Evolutionary conservation across 1,140 invertebrate species (phyloP), one percentile per base, ranked within the genome.

Genomic region (Anoplophora glabripennis): DNA sequence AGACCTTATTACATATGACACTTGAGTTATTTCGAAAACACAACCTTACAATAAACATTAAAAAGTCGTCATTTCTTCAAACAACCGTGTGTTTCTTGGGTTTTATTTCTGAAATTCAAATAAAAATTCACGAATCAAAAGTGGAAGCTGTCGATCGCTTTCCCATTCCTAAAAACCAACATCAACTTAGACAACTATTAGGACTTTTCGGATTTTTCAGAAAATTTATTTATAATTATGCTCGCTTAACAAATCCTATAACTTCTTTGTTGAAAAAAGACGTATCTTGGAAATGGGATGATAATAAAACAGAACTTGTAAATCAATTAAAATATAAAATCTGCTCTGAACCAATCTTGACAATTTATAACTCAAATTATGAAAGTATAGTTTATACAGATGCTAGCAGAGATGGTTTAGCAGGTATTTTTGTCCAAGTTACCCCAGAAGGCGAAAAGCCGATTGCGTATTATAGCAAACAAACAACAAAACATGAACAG

Each of bases 131-230:
- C 21, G 21, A 28, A 28, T 28, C 21, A 28, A 28, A 28, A 28
- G 2, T n/a, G 64, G 12, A 62, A 68, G 40, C 53, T 80, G 7
- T n/a, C 65, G 10, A 15, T 68, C 45, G 66, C 71, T 2, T 46
- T 77, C 10, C 21, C 28, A 21, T 10, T 53, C 11, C 33, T 53
- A 21, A 9, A n/a, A 38, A 28, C 21, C 21, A 28, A 28, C 21
- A 28, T 28, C n/a, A n/a, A n/a, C n/a, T n/a, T n/a, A n/a, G n/a
- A n/a, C 21, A 28, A 28, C 21, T 28, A 28, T 28, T 2, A 28
- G 21, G 21, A 5, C 21, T 28, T 28, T 28, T 28, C 21, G 21
- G 21, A 28, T 28, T 28, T 28, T 28, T 28, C 21, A 28, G 21
- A 28, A 28, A 28, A 28, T 28, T 3, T 28, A 28, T 28, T 28